Base-by-base conservation (phyloP, 2,888 invertebrate species). In the Melolontha melolontha region DNA sequence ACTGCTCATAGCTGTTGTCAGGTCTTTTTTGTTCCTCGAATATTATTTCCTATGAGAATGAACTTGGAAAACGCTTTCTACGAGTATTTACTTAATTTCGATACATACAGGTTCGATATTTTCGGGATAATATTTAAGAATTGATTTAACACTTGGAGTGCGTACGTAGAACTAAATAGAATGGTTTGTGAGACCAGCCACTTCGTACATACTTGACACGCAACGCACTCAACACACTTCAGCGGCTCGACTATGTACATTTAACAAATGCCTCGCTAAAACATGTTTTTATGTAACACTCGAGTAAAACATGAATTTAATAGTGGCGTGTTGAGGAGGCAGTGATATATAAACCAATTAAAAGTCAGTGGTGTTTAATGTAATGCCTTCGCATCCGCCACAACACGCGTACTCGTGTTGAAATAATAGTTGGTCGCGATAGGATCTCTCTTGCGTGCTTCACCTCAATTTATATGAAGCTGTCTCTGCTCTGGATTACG, bases 341-440 rank as follows among this genome's bases (percentile, higher is more conserved):
- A 77, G 76, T 80, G 80, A 81, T 80, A 80, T 80, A 80, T 79
- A 80, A 80, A 79, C 79, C 80, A 81, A 81, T 81, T 81, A 81
- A 80, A 79, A 80, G 80, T 80, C 78, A 76, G 75, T 76, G 79
- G 80, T 77, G 80, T 80, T 80, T 79, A 80, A 80, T 78, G 79
- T 80, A 80, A 80, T 81, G 78, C 79, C 77, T 76, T 76, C 78
- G 77, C 79, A 80, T 80, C 81, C 80, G 79, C 76, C 76, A 75
- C 75, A 77, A 80, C 79, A 80, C 79, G 79, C 79, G 79, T 79
- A 75, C 75, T 74, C 77, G 77, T 79, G 79, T 80, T 80, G 77
- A 78, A 80, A 80, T 80, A 79, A 79, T 79, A 80, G 79, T 78
- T 75, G 73, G 75, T 50, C 66, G 73, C 74, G 79, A 79, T 78